A percentile compares a stretch with the other conserved stretches of the same genome.
Evolutionary conservation across 1,140 invertebrate species (phyloP).

Genomic region (Drosophila yakuba): DNA sequence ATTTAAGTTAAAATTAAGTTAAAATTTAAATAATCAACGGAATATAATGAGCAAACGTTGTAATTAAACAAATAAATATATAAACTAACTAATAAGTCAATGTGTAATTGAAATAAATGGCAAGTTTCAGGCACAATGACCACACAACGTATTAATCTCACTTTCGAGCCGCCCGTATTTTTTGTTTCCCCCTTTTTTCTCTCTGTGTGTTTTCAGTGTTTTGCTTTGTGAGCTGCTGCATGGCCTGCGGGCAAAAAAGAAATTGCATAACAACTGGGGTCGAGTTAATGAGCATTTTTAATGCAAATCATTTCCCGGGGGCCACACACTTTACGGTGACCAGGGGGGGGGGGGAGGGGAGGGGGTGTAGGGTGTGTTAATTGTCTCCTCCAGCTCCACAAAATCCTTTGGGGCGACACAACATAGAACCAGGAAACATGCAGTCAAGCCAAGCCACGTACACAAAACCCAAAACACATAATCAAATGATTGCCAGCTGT

Average conservation of each 20-base stretch:
- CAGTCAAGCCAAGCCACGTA: background rate
- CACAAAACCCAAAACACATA: conserved; percentile 28
- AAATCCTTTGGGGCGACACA: conserved; percentile 10
- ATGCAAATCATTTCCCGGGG: conserved; percentile 47
- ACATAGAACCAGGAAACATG: background rate
- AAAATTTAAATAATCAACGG: too few relatives aligned
- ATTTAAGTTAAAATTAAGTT: too few relatives aligned
- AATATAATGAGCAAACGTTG: too few relatives aligned
- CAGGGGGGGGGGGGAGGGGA: conserved; percentile 15
- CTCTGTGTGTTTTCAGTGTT: background rate
- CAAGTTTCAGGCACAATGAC: background rate
- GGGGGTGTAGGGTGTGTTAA: conserved; percentile 23
- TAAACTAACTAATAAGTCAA: too few relatives aligned
- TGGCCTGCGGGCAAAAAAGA: conserved; percentile 33
- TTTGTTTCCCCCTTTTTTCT: conserved; percentile 1
- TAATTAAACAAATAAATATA: too few relatives aligned
- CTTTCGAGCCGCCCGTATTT: background rate
- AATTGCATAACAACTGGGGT: conserved; percentile 48
- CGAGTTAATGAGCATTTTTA: conserved; percentile 49
- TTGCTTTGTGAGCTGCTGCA: conserved; percentile 22
- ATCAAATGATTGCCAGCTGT: conserved; percentile 50
- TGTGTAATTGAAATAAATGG: background rate
- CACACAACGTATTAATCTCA: background rate
- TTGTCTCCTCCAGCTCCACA: conserved; percentile 20
- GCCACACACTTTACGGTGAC: conserved; percentile 25